These are phyloP conservation scores for Sarcophaga subvicina DNA, from an alignment of 2,888 invertebrate genomes.

Conservation along the genomic window DNA sequence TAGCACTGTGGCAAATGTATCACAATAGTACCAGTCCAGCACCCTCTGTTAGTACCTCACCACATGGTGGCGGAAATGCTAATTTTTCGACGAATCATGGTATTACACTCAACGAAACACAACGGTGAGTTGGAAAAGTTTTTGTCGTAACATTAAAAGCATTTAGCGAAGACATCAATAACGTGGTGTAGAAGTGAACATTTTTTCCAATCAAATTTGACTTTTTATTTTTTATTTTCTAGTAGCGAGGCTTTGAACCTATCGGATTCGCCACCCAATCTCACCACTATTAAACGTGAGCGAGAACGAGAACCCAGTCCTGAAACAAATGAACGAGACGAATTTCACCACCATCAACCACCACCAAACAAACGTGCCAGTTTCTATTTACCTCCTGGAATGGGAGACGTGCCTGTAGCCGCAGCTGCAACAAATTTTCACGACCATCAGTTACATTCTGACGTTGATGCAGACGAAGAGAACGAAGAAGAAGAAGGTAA, in stretches of 20 bases:
- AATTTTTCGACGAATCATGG: constrained; percentile 15
- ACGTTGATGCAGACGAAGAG: constrained; percentile 75
- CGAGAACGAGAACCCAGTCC: constrained; percentile 81
- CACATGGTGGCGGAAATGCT: constrained; percentile 73
- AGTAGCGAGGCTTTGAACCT: constrained; percentile 92
- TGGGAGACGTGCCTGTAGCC: constrained; percentile 69
- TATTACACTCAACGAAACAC: constrained; percentile 78
- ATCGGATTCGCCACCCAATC: constrained; percentile 84
- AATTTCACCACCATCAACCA: constrained; percentile 70
- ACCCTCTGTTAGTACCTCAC: constrained; percentile 81
- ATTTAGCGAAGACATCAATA: constrained; percentile 6
- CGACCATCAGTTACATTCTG: constrained; percentile 71
- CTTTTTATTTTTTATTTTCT: constrained; percentile 13
- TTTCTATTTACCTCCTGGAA: constrained; percentile 76
- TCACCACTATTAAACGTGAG: constrained; percentile 83
- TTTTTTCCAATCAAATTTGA: neutral
- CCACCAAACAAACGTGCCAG: constrained; percentile 73
- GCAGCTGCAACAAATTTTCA: constrained; percentile 67
- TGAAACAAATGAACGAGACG: constrained; percentile 80
- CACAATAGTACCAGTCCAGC: constrained; percentile 86
- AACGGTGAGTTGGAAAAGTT: constrained; percentile 78
- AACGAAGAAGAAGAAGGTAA: constrained; percentile 69
- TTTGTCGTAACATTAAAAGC: neutral
- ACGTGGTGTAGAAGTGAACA: neutral
- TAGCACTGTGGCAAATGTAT: constrained; percentile 92